Base-by-base conservation (phyloP, 2,113 vertebrate genomes). In the Fukomys damarensis region DNA sequence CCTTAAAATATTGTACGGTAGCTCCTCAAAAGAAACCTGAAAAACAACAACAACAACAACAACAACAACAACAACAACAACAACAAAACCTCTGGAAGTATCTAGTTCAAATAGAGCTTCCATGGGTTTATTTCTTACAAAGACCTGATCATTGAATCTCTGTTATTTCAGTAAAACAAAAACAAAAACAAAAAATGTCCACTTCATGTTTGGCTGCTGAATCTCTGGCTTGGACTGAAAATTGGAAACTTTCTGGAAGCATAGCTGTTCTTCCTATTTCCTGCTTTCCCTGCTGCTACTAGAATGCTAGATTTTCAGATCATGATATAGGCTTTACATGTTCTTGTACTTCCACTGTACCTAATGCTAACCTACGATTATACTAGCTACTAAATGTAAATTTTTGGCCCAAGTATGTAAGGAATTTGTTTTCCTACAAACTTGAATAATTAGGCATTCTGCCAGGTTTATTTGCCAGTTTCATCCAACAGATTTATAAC, bases 181-280 rank as follows among this genome's bases (percentile, higher is more conserved):
- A n/a, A n/a, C n/a, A n/a, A n/a, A n/a, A n/a, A n/a, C n/a, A n/a
- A n/a, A n/a, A 91, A 93, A 93, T 41, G 16, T 35, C 8, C 24
- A 58, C 38, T 94, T 38, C 24, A 7, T 59, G 82, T 93, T 86
- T n/a, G 94, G 32, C 81, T 43, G 22, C 28, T 43, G 7, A 76
- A 61, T 93, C 86, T 94, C 16, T 80, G 83, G 61, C 43, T 85
- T 79, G 63, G 43, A 52, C 76, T 82, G 49, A 46, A 91, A 72
- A 72, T 32, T 49, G 35, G 9, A 20, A 89, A 82, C 16, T 89
- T 91, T 89, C 9, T 93, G 74, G 41, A 94, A 61, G 10, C 5
- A 54, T 59, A 13, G 0, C 4, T 79, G 19, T 72, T 86, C 5
- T 13, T 89, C n/a, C 16, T 43, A 41, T 59, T 61, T 35, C n/a